Percentiles rank a stretch among this genome's conserved stretches.
These are phyloP conservation scores for Lycodopsis pacificus DNA, from an alignment of 2,797 vertebrate genomes.

Conservation along the genomic window DNA sequence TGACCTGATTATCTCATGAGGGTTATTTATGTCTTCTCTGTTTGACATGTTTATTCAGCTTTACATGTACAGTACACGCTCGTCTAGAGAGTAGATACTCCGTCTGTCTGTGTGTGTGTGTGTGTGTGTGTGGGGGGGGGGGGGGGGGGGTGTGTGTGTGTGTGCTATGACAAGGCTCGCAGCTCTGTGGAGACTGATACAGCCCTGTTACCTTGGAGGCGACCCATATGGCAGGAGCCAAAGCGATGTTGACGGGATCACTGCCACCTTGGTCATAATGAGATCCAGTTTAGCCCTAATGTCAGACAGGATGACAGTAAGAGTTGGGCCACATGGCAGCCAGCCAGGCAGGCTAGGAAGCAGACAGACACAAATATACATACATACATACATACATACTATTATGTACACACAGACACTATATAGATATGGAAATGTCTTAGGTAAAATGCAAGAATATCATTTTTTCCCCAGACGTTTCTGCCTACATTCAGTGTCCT, in stretches of 20 bases:
- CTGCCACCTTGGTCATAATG: constrained; percentile 86
- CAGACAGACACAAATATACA: constrained; percentile 61
- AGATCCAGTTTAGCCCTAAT: constrained; percentile 86
- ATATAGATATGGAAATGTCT: constrained; percentile 17
- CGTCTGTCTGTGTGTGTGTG: constrained; percentile 36
- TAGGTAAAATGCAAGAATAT: constrained; percentile 19
- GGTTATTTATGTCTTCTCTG: constrained; percentile 19
- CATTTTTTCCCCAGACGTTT: constrained; percentile 16
- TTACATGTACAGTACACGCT: constrained; percentile 34
- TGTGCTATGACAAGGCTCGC: constrained; percentile 67
- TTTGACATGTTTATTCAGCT: constrained; percentile 59
- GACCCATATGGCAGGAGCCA: constrained; percentile 82
- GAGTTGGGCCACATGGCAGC: constrained; percentile 80
- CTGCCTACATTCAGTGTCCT: constrained; percentile 41
- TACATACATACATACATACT: background rate
- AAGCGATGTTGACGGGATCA: constrained; percentile 83
- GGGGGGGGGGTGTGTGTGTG: no score
- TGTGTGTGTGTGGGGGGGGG: constrained; percentile 45
- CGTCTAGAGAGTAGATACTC: constrained; percentile 50
- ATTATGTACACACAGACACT: constrained; percentile 7
- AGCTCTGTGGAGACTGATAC: constrained; percentile 73
- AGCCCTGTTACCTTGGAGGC: constrained; percentile 80
- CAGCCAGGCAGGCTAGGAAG: constrained; percentile 59
- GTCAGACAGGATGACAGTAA: constrained; percentile 84
- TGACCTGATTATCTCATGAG: constrained; percentile 34